Base-by-base conservation (phyloP, 2,888 invertebrate genomes). In the Crocallis elinguaria region DNA sequence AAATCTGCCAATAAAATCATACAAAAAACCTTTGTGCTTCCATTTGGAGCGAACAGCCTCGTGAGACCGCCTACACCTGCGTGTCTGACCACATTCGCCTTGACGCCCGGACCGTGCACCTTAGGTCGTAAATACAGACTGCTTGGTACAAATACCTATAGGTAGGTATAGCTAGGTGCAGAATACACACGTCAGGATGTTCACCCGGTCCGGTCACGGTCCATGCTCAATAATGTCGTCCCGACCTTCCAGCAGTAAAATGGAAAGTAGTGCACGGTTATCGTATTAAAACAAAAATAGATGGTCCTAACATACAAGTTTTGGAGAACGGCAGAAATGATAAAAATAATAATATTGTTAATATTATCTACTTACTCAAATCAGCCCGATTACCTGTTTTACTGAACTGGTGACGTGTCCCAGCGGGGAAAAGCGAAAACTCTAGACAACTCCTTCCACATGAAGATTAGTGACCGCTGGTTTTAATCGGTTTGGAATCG, bases 201-300 rank as follows among this genome's bases (percentile, higher is more conserved):
- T 45, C 11, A 43, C 41, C 32, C 19, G 36, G 23, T 27, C 23
- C 14, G 38, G 43, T 56, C 39, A 39, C 55, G 49, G 45, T 41
- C 32, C 19, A 19, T 32, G 45, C 29, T 44, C 32, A 55, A 51
- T 32, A 19, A 35, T 39, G 39, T 39, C 38, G 43, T 33, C 32
- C 43, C 43, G 45, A 51, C 45, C 39, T 51, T 51, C 33, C 43
- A 32, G 25, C 8, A 12, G 27, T 5, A 36, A 50, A 37, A 50
- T 43, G 21, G 51, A 51, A 51, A 51, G 51, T 33, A 38, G 27
- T 37, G 38, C 27, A 17, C 32, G 21, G 17, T 29, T 33, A 17
- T 30, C 30, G 37, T 36, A 9, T 36, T 11, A 36, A 25, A 35
- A 35, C 19, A 35, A 19, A 16, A 16, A 3, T 11, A 12, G 16